phyloP scores from a whole-genome alignment of 2,888 invertebrate species.

The Scrobipalpa atriplicella region DNA sequence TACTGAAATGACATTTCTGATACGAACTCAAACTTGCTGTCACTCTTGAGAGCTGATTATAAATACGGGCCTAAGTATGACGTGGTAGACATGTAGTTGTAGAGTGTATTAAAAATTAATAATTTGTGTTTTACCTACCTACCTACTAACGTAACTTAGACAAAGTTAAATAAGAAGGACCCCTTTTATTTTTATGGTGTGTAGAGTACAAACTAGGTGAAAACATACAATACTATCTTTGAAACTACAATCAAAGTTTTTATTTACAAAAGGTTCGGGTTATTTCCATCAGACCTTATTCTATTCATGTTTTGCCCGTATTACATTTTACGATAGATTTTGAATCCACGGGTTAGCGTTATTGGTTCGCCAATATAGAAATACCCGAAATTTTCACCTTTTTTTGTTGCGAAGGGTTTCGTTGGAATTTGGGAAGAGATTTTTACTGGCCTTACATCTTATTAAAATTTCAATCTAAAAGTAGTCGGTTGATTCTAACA shows the following conservation, averaged over 20 bases:
- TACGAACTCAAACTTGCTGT: too few relatives aligned
- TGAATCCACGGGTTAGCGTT: not conserved
- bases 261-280: not conserved
- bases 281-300: conserved; percentile 9
- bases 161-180: not conserved
- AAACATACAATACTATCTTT: not conserved
- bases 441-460: not conserved
- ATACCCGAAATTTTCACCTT: conserved; percentile 17
- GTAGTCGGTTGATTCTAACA: not conserved
- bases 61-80: too few relatives aligned
- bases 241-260: conserved; percentile 13
- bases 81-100: too few relatives aligned
- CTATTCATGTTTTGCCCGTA: conserved; percentile 6
- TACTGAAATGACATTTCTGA: too few relatives aligned
- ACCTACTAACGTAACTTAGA: too few relatives aligned
- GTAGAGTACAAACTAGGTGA: not conserved
- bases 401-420: conserved; percentile 12
- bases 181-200: not conserved
- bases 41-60: too few relatives aligned
- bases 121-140: not conserved
- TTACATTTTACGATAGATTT: conserved; percentile 14
- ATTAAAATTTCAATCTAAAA: not conserved
- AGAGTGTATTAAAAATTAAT: too few relatives aligned
- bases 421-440: conserved; percentile 5
- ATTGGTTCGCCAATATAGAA: conserved; percentile 14